Evolutionary conservation across 23 tunicate species (phyloP).

Genomic region (Halocynthia aurantium): DNA sequence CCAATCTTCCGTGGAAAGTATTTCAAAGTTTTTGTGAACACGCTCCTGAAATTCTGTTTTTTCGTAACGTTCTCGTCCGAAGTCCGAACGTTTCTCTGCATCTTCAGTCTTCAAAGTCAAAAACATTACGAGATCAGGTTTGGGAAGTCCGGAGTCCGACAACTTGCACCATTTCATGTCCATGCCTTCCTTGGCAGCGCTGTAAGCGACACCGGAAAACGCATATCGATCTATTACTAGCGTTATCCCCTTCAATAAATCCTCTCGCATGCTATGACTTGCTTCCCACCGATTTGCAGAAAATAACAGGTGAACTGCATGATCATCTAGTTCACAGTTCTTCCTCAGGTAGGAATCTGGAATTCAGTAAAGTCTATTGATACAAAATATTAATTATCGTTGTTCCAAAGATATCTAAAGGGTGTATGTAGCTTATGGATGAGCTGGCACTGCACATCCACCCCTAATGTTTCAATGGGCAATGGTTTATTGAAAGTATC

Average conservation of each 20-base stretch:
- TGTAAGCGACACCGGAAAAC: conserved; percentile 87
- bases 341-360: conserved; percentile 33
- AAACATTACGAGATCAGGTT: conserved; percentile 76
- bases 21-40: conserved; percentile 44
- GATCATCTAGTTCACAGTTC: conserved; percentile 47
- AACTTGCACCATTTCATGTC: conserved; percentile 75
- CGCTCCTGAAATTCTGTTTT: conserved; percentile 60
- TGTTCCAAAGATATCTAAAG: too few species aligned
- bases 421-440: too few species aligned
- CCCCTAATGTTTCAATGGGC: too few species aligned
- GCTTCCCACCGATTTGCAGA: conserved; percentile 85
- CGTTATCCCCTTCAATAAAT: conserved; percentile 52
- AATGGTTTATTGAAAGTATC: too few species aligned
- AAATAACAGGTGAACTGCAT: conserved; percentile 72
- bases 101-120: conserved; percentile 32
- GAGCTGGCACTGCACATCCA: too few species aligned
- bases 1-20: conserved; percentile 31
- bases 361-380: too few species aligned
- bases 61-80: conserved; percentile 82
- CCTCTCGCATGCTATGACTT: conserved; percentile 20
- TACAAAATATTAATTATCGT: too few species aligned
- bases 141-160: conserved; percentile 67
- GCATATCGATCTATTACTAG: conserved; percentile 88
- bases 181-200: conserved; percentile 63
- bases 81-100: conserved; percentile 60